phyloP scores from a whole-genome alignment of 1,140 invertebrate species.

The Diuraphis noxia region DNA sequence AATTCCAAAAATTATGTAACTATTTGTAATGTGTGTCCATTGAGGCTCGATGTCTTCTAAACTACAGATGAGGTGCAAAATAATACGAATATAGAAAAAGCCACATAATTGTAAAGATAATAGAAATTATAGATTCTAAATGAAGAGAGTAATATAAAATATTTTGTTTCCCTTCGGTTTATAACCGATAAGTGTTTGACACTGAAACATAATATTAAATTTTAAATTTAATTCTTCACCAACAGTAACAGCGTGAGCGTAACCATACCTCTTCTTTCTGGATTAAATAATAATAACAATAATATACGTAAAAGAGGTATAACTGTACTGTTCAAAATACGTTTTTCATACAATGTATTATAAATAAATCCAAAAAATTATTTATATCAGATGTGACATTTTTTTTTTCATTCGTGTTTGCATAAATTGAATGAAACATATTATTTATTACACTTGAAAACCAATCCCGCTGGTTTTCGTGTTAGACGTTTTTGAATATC shows the following conservation, averaged over 20 bases:
- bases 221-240: background rate
- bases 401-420: background rate
- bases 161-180: background rate
- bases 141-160: background rate
- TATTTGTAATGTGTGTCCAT: background rate
- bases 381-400: conserved; percentile 1
- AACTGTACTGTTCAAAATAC: background rate
- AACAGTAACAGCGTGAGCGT: background rate
- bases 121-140: background rate
- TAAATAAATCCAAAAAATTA: background rate
- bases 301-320: background rate
- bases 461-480: background rate
- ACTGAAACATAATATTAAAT: background rate
- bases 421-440: background rate
- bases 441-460: background rate
- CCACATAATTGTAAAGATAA: background rate
- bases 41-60: background rate
- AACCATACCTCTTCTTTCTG: background rate
- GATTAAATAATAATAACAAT: background rate
- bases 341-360: background rate
- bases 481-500: background rate
- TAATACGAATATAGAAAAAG: background rate
- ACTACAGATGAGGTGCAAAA: background rate
- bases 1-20: background rate
- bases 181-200: conserved; percentile 1